These are phyloP conservation scores for Tetrapedia diversipes DNA, from an alignment of 2,888 invertebrate genomes.

Conservation along the genomic window DNA sequence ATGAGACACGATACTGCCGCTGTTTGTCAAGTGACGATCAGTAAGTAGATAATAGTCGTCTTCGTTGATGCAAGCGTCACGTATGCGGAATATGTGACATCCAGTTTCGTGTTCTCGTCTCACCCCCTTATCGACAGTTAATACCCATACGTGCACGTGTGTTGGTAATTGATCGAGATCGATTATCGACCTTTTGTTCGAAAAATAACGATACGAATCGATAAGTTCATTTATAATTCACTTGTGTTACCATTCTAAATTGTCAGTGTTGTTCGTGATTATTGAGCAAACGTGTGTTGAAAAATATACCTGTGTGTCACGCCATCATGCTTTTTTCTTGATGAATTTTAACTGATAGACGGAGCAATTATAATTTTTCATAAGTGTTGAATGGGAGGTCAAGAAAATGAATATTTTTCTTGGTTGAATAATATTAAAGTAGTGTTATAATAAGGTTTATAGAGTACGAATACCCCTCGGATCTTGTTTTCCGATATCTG, in stretches of 20 bases:
- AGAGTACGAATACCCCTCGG: neutral
- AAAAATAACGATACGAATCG: neutral
- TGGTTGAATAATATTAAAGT: neutral
- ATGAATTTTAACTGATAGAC: neutral
- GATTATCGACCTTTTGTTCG: constrained; percentile 1
- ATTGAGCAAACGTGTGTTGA: neutral
- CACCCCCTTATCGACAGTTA: constrained; percentile 27
- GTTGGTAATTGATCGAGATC: constrained; percentile 3
- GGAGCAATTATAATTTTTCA: neutral
- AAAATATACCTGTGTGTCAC: neutral
- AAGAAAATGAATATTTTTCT: neutral
- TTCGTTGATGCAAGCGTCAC: constrained; percentile 50
- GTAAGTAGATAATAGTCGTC: constrained; percentile 68
- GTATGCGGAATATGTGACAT: constrained; percentile 52
- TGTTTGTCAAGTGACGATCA: constrained; percentile 59
- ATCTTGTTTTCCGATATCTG: neutral
- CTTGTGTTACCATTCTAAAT: neutral
- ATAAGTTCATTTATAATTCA: neutral
- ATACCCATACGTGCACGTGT: constrained; percentile 15
- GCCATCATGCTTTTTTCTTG: neutral
- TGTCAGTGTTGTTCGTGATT: neutral
- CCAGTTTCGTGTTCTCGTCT: constrained; percentile 40
- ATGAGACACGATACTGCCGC: constrained; percentile 28
- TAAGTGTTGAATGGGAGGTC: neutral
- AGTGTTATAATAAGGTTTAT: neutral